These are phyloP conservation scores for Mugil cephalus DNA, from an alignment of 2,113 vertebrate genomes.

Conservation along the genomic window DNA sequence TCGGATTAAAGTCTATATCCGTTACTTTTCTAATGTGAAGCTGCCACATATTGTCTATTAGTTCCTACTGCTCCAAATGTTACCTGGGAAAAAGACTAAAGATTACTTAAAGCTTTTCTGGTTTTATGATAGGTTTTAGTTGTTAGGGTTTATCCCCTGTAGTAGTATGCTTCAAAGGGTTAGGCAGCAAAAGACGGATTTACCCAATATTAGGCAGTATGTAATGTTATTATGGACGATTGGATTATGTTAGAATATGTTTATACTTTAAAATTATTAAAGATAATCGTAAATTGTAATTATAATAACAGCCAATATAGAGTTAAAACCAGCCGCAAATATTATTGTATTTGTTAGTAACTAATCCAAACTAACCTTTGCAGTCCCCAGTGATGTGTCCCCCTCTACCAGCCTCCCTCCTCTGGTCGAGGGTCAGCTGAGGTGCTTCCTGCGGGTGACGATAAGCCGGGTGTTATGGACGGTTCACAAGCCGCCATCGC, in stretches of 20 bases:
- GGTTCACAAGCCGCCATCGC: slow-evolving; percentile 79
- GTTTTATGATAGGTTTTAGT: too few relatives aligned
- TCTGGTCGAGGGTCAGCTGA: slow-evolving; percentile 91
- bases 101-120: too few relatives aligned
- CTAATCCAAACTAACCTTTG: neutral
- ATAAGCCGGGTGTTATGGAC: slow-evolving; percentile 89
- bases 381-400: slow-evolving; percentile 86
- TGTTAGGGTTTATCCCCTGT: too few relatives aligned
- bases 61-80: too few relatives aligned
- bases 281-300: neutral
- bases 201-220: too few relatives aligned
- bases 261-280: neutral
- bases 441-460: slow-evolving; percentile 90
- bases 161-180: too few relatives aligned
- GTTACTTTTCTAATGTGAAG: too few relatives aligned
- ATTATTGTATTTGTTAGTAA: neutral
- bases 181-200: too few relatives aligned
- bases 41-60: too few relatives aligned
- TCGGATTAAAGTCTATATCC: neutral
- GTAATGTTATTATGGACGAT: too few relatives aligned
- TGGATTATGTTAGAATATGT: too few relatives aligned
- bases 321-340: neutral
- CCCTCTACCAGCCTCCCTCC: slow-evolving; percentile 92
- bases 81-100: too few relatives aligned
- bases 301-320: neutral